Percentiles rank a stretch among this genome's conserved stretches.
phyloP scores from a whole-genome alignment of 2,888 invertebrate genomes.

The Eugnorisma glareosa region DNA sequence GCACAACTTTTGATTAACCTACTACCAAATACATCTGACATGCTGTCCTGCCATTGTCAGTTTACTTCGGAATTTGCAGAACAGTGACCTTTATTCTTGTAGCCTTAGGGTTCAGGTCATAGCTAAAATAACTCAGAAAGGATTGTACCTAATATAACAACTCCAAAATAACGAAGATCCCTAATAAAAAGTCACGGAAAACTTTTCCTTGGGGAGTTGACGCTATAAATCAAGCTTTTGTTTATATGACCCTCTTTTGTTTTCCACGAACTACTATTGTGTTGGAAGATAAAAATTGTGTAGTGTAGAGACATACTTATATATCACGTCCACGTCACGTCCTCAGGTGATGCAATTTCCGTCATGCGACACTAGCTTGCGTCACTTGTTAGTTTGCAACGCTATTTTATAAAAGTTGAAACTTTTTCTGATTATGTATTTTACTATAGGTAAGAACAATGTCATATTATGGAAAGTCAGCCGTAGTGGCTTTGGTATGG shows the following conservation, averaged over 20 bases:
- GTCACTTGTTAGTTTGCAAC: too few species aligned
- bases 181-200: slow-evolving; percentile 61
- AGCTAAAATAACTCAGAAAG: neutral
- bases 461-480: too few species aligned
- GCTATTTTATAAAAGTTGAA: too few species aligned
- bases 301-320: neutral
- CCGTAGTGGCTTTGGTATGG: too few species aligned
- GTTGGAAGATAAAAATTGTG: slow-evolving; percentile 17
- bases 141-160: neutral
- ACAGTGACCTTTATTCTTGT: neutral
- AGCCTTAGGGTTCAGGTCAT: neutral
- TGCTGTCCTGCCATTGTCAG: neutral
- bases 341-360: too few species aligned
- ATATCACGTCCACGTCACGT: too few species aligned
- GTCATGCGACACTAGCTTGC: too few species aligned
- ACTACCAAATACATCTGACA: slow-evolving; percentile 26
- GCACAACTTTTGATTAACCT: slow-evolving; percentile 47
- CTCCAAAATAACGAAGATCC: slow-evolving; percentile 41
- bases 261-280: slow-evolving; percentile 30
- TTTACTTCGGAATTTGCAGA: neutral
- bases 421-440: too few species aligned
- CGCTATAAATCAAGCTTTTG: slow-evolving; percentile 66
- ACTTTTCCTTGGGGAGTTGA: slow-evolving; percentile 42
- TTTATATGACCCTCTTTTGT: slow-evolving; percentile 54
- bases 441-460: too few species aligned